Evolutionary conservation across 2,113 vertebrate genomes (phyloP), one percentile per base, ranked within the genome.

Genomic region (Tringa solitaria): DNA sequence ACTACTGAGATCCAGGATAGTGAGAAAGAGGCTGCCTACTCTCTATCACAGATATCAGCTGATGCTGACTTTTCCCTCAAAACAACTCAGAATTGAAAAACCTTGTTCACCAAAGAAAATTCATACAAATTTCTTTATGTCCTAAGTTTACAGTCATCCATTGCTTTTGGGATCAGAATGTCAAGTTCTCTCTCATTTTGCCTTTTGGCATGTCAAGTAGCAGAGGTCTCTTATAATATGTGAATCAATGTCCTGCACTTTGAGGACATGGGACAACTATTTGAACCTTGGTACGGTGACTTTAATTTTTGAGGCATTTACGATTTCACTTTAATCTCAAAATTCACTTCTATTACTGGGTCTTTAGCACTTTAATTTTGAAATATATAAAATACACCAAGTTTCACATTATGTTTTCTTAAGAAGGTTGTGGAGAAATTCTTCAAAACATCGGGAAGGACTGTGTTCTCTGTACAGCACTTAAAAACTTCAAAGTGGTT

Each of bases 11-110:
- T 64, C 37, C 84, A 77, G 35, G 48, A 83, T 16, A 73, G 61
- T 45, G 74, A 95, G 65, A 91, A 91, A 91, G 53, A 92, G 30
- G 48, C 68, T 90, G 84, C 91, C 94, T 79, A 87, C 81, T 65
- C 74, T 59, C 7, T 65, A 60, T 57, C 82, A 68, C 79, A 83
- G 73, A 17, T 57, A 73, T 3, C 68, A 95, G 68, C 28, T 81
- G 76, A 92, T 81, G 32, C 32, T 86, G 86, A 81, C 37, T 74
- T 92, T 48, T 72, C 33, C 74, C 45, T 89, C 57, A 76, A 60
- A 94, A 64, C 45, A 93, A 87, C 45, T 21, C 43, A 87, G 74
- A 82, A 89, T 30, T 39, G 37, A 72, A 51, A 91, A 72, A 84
- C 4, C 5, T 90, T 26, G 37, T 70, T 87, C 65, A 72, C 39